Evolutionary conservation across 2,113 vertebrate species (phyloP), one percentile per base, ranked within the genome.

Genomic region (Microcebus lehilahytsara): DNA sequence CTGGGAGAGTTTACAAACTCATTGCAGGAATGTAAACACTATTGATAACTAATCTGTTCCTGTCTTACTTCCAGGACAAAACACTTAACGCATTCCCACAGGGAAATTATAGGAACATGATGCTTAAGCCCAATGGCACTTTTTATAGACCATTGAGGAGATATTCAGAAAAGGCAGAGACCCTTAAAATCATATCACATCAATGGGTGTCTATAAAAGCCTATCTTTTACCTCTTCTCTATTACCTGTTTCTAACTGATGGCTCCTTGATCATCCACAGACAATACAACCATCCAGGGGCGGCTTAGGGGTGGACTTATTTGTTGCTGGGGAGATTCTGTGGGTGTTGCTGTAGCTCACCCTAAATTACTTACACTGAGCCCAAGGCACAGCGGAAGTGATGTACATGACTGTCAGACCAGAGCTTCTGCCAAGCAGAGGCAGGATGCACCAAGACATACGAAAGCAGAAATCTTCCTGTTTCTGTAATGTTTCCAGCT

Each of bases 401-500:
- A 81, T 27, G 2, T 13, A 60, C 8, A 23, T 6, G 69, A 66
- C 72, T 46, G 20, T 85, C 9, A 56, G 96, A 60, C 14, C 20
- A 34, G 72, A 34, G 49, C 62, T 84, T 23, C 69, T 91, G 85
- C 85, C 92, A 93, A 72, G 81, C 80, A 80, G 72, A 89, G 94
- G 93, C 94, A 95, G 56, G 86, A 83, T 66, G 64, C 64, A 75
- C 40, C 93, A 86, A 96, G 96, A 91, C 3, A 27, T 81, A 91
- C 42, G 40, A 83, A 91, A 60, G 89, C 67, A 75, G 67, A 92
- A 81, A 27, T 74, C 69, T 85, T 83, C 94, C 66, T 85, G 34
- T 34, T 72, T 85, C 95, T 96, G 84, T 93, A 66, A 93, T 85
- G 79, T 85, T 94, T 97, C 94, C 96, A 97, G 94, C 96, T 97